Evolutionary conservation across 2,888 invertebrate genomes (phyloP), one percentile per base, ranked within the genome.

Genomic region (Aricia artaxerxes): DNA sequence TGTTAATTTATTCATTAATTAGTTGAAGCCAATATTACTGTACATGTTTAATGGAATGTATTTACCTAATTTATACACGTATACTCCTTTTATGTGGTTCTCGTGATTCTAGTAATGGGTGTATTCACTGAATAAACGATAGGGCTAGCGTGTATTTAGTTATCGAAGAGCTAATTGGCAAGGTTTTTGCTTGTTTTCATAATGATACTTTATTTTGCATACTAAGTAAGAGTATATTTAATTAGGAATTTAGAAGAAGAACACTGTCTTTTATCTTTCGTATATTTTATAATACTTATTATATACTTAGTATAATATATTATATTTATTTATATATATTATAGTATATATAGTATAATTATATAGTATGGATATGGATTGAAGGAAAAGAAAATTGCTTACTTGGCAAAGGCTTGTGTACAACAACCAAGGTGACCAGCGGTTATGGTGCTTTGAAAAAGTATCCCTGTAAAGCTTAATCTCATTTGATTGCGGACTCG

Each of bases 41-140:
- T 77, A 73, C 72, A 73, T 60, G 60, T 16, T 57, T 53, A 78
- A 73, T 78, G 57, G 38, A 73, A 77, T 77, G 16, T 7, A 77
- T 61, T 61, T 77, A 57, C 61, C 7, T 77, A 77, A 77, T 77
- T 57, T 61, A 77, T 77, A 77, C 77, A 57, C 11, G 77, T 60
- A 6, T 16, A 16, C 31, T 61, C 77, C 77, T 77, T 77, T 60
- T 40, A 77, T n/a, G 60, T 53, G 53, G 53, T 60, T 5, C n/a
- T n/a, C 38, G 31, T 57, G 38, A 16, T 76, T 24, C 44, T 7
- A 9, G n/a, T 77, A 38, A 77, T 77, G 53, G 16, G 16, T 77
- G 24, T 35, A 11, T 24, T n/a, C 53, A 40, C 76, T 35, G n/a
- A 57, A 35, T 60, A 57, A 77, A 31, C 60, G 40, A 38, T 38